These are phyloP conservation scores for Panurus biarmicus DNA, from an alignment of 2,113 vertebrate genomes.

Conservation along the genomic window DNA sequence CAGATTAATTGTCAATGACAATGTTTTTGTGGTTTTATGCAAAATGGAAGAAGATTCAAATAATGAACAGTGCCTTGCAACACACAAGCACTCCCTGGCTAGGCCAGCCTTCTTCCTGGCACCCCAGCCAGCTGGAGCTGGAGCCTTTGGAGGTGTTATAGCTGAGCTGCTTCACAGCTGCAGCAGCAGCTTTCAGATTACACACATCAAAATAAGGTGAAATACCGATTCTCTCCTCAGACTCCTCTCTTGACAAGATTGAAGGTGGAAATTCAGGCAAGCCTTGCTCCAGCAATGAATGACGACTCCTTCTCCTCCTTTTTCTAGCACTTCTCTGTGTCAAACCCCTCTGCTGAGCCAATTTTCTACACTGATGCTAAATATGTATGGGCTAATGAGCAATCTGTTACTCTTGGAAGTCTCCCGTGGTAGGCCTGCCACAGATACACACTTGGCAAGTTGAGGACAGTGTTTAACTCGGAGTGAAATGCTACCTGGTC, in stretches of 20 bases:
- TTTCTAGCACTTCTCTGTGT: background rate
- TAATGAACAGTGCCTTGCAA: background rate
- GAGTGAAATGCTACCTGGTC: background rate
- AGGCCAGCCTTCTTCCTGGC: background rate
- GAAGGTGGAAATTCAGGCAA: background rate
- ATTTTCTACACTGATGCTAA: background rate
- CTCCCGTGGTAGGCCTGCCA: background rate
- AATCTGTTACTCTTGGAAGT: background rate
- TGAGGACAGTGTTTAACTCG: background rate
- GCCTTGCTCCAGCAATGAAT: background rate
- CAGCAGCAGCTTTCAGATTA: background rate
- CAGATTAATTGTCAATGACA: constrained; percentile 17
- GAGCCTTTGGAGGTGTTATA: background rate
- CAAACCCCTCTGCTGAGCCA: background rate
- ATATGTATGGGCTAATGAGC: background rate
- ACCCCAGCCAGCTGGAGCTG: background rate
- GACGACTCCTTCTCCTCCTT: background rate
- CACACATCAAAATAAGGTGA: background rate
- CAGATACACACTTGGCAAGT: background rate
- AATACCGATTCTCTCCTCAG: background rate
- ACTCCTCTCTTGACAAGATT: background rate
- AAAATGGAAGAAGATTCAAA: constrained; percentile 13
- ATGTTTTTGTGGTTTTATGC: constrained; percentile 1
- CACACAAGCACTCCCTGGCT: background rate
- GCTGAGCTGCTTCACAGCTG: background rate